phyloP scores from a whole-genome alignment of 2,113 vertebrate genomes.

The Dascyllus trimaculatus region DNA sequence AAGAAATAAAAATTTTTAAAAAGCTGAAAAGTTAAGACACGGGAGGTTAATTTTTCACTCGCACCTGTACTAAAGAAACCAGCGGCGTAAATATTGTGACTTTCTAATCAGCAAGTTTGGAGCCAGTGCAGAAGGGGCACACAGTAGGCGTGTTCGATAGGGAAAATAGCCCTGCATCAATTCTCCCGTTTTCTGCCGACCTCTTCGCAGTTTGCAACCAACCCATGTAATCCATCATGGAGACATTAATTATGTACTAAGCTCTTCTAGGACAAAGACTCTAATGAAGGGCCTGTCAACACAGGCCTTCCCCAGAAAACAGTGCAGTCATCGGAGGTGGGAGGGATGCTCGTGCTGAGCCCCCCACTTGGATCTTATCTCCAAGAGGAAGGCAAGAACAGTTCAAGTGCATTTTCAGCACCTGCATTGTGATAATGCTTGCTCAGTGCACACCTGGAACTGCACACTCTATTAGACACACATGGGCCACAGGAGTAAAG shows the following conservation, averaged over 20 bases:
- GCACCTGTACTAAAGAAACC: slow-evolving; percentile 48
- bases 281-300: slow-evolving; percentile 83
- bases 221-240: slow-evolving; percentile 80
- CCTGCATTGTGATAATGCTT: slow-evolving; percentile 32
- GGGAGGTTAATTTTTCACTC: slow-evolving; percentile 57
- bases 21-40: neutral
- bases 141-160: slow-evolving; percentile 61
- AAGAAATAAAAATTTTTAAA: neutral
- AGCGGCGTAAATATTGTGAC: slow-evolving; percentile 76
- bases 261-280: slow-evolving; percentile 82
- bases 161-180: slow-evolving; percentile 68
- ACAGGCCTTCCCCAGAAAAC: slow-evolving; percentile 56
- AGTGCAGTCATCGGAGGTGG: slow-evolving; percentile 51
- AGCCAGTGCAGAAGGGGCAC: slow-evolving; percentile 50
- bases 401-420: slow-evolving; percentile 48
- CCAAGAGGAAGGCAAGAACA: slow-evolving; percentile 25
- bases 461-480: slow-evolving; percentile 20
- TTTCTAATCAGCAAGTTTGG: slow-evolving; percentile 76
- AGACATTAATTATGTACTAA: slow-evolving; percentile 85
- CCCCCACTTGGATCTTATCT: slow-evolving; percentile 41
- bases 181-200: slow-evolving; percentile 71
- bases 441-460: slow-evolving; percentile 36
- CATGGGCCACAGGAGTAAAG: slow-evolving; percentile 6
- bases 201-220: slow-evolving; percentile 74
- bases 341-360: slow-evolving; percentile 49